These are phyloP conservation scores for Drosophila paulistorum DNA, from an alignment of 1,140 invertebrate species.

Conservation along the genomic window DNA sequence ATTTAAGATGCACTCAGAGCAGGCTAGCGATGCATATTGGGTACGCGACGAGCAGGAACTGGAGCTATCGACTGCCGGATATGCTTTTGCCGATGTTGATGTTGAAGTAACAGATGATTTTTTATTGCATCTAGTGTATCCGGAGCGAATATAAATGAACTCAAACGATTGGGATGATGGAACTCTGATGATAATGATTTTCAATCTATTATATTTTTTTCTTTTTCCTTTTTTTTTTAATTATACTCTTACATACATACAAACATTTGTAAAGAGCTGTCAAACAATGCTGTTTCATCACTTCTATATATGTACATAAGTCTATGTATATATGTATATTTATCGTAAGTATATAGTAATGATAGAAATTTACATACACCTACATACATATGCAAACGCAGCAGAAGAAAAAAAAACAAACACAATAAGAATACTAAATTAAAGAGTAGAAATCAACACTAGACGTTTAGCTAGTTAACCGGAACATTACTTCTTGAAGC, in stretches of 20 bases:
- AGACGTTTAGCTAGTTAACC: constrained; percentile 3
- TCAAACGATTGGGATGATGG: not conserved
- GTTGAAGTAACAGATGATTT: constrained; percentile 48
- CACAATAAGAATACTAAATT: constrained; percentile 14
- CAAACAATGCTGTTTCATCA: constrained; percentile 10
- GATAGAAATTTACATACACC: constrained; percentile 27
- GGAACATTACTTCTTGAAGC: constrained; percentile 75
- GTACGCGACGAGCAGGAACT: constrained; percentile 48
- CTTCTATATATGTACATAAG: constrained; percentile 72
- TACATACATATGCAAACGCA: constrained; percentile 16
- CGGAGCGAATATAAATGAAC: constrained; percentile 21
- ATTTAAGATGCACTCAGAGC: constrained; percentile 27
- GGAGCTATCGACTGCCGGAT: constrained; percentile 33
- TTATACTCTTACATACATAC: not conserved
- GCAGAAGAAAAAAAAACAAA: constrained; percentile 36
- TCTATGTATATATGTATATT: not conserved
- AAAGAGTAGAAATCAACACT: constrained; percentile 16
- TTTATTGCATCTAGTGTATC: constrained; percentile 43
- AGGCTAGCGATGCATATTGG: constrained; percentile 40
- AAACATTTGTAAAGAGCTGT: constrained; percentile 4
- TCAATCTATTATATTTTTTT: not conserved
- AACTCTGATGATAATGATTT: constrained; percentile 1
- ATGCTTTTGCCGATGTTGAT: constrained; percentile 6
- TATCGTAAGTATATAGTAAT: constrained; percentile 12
- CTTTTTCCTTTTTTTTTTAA: not conserved